A percentile compares a stretch with the other conserved stretches of the same genome.
Conservation (phyloP, 1,140 invertebrate genomes). For the Aphis gossypii region DNA sequence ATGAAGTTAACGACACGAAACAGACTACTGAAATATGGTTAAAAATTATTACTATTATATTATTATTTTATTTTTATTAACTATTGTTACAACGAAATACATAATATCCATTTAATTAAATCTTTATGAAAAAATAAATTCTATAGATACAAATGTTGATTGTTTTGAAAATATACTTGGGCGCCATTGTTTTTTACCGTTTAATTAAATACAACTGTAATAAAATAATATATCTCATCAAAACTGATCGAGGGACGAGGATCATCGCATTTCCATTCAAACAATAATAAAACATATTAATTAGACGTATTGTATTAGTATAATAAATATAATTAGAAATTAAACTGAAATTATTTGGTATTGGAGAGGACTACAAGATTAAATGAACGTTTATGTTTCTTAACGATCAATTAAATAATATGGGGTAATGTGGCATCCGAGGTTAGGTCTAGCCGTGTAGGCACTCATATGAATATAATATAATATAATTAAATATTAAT, state of each 20-base stretch:
- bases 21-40: background rate
- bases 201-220: background rate
- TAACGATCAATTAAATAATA: background rate
- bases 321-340: background rate
- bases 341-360: background rate
- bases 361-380: background rate
- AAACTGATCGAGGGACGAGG: background rate
- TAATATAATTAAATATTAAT: background rate
- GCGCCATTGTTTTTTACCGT: background rate
- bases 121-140: background rate
- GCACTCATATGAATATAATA: background rate
- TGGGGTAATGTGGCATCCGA: background rate
- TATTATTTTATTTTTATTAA: background rate
- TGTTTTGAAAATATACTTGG: background rate
- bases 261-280: background rate
- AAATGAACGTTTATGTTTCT: background rate
- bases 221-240: background rate
- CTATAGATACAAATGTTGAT: background rate
- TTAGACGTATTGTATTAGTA: background rate
- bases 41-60: slow-evolving; percentile 5
- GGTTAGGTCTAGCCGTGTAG: background rate
- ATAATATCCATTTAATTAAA: background rate
- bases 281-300: background rate
- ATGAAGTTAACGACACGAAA: background rate
- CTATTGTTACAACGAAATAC: background rate